Base-by-base conservation (phyloP, 2,113 vertebrate species). In the Grammomys dolichurus region DNA sequence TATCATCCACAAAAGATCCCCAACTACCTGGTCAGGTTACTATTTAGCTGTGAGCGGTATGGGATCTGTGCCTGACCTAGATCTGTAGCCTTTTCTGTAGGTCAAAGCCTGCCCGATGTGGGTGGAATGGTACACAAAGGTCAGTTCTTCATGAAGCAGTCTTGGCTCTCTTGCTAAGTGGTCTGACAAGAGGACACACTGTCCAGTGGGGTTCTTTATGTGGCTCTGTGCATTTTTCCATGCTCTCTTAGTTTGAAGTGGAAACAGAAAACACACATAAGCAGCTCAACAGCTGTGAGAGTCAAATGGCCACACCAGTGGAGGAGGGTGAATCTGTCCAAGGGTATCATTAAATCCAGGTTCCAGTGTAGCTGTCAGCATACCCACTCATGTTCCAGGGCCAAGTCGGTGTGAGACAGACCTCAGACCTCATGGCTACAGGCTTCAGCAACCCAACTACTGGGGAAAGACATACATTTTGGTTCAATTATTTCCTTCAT, bases 311-410 rank as follows among this genome's bases (percentile, higher is more conserved):
- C 54, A 33, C 58, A 78, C 69, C 40, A 75, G 81, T 70, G 73
- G 54, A 80, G 73, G 54, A 80, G 87, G 89, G 22, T 28, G 63
- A 58, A 17, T 56, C 63, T 69, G n/a, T 80, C 43, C 28, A 65
- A 84, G 84, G 72, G 63, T 43, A 80, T 93, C 92, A 84, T 93
- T 88, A 84, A 92, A 84, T 51, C 84, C 80, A 90, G 85, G 84
- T 96, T 89, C 80, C 20, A 81, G 33, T 1, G 17, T 51, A 65
- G 70, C 69, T 20, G 0, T n/a, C 89, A 43, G 46, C 46, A 93
- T 78, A 88, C 96, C 92, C 94, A 93, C 85, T 95, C 95, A 90
- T 58, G 95, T 96, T 81, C 95, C 86, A 90, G 92, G 73, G 22
- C 94, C 92, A 12, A 36, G 6, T 33, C 84, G 63, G 51, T 12